Base-by-base conservation (phyloP, 2,888 invertebrate species). In the Agrochola lychnidis region DNA sequence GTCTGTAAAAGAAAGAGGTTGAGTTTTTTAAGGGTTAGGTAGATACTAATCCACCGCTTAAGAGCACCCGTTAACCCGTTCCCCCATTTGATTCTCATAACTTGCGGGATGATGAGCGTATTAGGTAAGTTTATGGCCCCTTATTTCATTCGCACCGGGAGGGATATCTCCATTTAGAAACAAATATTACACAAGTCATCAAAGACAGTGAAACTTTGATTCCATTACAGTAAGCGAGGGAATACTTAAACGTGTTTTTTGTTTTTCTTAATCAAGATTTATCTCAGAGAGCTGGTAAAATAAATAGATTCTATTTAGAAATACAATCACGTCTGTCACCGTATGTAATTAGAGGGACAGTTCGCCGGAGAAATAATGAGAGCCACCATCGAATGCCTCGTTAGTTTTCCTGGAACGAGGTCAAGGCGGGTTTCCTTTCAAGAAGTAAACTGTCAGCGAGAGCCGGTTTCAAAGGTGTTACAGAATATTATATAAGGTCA, bases 271-370 rank as follows among this genome's bases (percentile, higher is more conserved):
- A 80, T 77, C 64, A 80, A 73, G 75, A 77, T 82, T 76, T 80
- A 76, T 80, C 64, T 73, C 69, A 64, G 57, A 53, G 53, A 63
- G 14, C 66, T 66, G 59, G 53, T 57, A 74, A 80, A 86, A 78
- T 83, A 84, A 76, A 84, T 78, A 86, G 83, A 63, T 66, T 62
- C 73, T 89, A 88, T 91, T 91, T 88, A 87, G 89, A 83, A 91
- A 91, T 88, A 90, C 90, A 92, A 92, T 93, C 92, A 91, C 91
- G 90, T 90, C 88, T 85, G 83, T 88, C 79, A 85, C 90, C 90
- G 90, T 90, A 88, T 90, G 91, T 92, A 92, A 93, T 93, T 93
- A 93, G 88, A 89, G 90, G 89, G 91, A 90, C 93, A 91, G 91
- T 91, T 90, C 90, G 90, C 89, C 68, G 86, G 88, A 84, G 88